A percentile compares a stretch with the other conserved stretches of the same genome.
These are phyloP conservation scores for Andrena haemorrhoa DNA, from an alignment of 2,888 invertebrate genomes.

Conservation along the genomic window DNA sequence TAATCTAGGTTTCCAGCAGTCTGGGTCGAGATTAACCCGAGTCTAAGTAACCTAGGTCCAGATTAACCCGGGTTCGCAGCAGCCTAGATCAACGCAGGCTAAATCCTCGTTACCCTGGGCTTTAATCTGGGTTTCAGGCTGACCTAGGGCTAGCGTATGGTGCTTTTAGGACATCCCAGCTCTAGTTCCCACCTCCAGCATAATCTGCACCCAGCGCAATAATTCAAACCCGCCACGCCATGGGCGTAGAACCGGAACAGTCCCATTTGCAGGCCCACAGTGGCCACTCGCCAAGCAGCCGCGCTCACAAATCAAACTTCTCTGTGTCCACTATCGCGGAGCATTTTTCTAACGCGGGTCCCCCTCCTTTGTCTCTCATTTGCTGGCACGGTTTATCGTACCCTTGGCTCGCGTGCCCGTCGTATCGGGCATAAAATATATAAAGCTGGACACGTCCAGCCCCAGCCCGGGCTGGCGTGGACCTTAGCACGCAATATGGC, in stretches of 20 bases:
- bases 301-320: neutral
- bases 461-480: conserved; percentile 27
- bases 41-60: too few relatives aligned
- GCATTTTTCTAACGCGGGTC: neutral
- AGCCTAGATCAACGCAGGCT: neutral
- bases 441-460: conserved; percentile 40
- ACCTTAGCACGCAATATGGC: conserved; percentile 45
- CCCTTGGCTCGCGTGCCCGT: conserved; percentile 36
- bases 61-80: neutral
- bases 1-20: neutral
- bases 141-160: too few relatives aligned
- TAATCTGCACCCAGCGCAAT: neutral
- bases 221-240: neutral
- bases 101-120: neutral
- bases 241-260: neutral
- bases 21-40: neutral
- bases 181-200: too few relatives aligned
- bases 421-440: conserved; percentile 48
- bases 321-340: neutral
- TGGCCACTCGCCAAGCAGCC: too few relatives aligned
- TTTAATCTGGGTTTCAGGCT: neutral
- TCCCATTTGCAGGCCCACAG: neutral
- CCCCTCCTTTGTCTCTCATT: neutral
- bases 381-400: conserved; percentile 30
- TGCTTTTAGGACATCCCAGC: too few relatives aligned